Conservation (phyloP, 37 sponge, comb jelly and placozoan genomes). For the Cladorhizidae sp. region DNA sequence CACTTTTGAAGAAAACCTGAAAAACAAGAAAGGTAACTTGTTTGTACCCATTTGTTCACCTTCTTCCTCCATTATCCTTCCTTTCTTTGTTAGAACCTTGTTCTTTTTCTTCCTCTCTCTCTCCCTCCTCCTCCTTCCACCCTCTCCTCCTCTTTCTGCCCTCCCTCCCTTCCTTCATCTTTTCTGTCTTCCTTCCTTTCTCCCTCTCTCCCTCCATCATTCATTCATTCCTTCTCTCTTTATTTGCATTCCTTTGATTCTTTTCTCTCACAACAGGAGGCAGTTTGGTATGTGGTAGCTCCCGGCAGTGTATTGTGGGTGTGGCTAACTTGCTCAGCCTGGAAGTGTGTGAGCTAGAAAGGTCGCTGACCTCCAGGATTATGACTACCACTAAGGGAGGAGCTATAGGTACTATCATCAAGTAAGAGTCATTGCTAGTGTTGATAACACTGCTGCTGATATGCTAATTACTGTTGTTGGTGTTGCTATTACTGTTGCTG, state of each 20-base stretch:
- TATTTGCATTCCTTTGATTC: too few relatives aligned
- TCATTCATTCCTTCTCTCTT: neutral
- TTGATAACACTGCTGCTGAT: too few relatives aligned
- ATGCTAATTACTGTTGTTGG: too few relatives aligned
- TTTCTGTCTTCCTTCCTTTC: neutral
- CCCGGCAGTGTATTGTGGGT: slow-evolving; percentile 32
- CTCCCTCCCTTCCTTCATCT: too few relatives aligned
- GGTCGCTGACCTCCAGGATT: slow-evolving; percentile 83
- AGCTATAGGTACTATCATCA: slow-evolving; percentile 88
- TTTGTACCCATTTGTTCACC: neutral
- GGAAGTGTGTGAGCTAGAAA: slow-evolving; percentile 66
- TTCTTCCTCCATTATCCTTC: too few relatives aligned
- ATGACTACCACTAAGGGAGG: slow-evolving; percentile 95
- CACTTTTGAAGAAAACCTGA: slow-evolving; percentile 81
- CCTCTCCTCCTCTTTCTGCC: neutral
- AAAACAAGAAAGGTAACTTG: slow-evolving; percentile 63
- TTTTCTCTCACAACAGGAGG: slow-evolving; percentile 56
- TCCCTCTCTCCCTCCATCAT: neutral
- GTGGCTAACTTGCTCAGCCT: slow-evolving; percentile 78
- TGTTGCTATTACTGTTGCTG: too few relatives aligned
- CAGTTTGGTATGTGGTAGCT: slow-evolving; percentile 45
- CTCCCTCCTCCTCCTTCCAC: too few relatives aligned
- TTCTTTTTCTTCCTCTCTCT: neutral
- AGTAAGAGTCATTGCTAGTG: too few relatives aligned
- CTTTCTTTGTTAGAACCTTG: neutral